Base-by-base conservation (phyloP, 2,888 invertebrate genomes). In the Amphipoea lucens region DNA sequence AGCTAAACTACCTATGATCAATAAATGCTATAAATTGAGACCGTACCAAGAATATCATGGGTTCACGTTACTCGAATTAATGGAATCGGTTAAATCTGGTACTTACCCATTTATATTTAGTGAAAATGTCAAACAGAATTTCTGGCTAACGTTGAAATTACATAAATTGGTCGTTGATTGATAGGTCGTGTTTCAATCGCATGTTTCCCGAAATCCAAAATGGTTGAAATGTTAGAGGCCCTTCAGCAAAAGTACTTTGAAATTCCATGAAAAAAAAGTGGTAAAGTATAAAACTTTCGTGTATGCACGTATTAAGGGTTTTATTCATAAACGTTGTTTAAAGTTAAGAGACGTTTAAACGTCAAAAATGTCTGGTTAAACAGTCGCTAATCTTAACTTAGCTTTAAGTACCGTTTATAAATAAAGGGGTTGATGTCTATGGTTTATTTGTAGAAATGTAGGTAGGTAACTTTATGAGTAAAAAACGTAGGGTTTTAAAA, bases 121-220 rank as follows among this genome's bases (percentile, higher is more conserved):
- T 60, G 14, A 5, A 82, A 80, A 85, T 79, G 51, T 79, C 85
- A 75, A 72, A 62, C 9, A 4, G 2, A 75, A 85, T 51, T 83
- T 85, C 80, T 45, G 5, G 40, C 42, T 60, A 79, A 65, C 23
- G 57, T 45, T 72, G 14, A 74, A 67, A 71, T 62, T 36, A 29
- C n/a, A 63, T n/a, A 36, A 36, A 57, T 63, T 51, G 36, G 12
- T 5, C 1, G 4, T 51, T 74, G 79, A 79, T 57, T 74, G 74
- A 79, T 29, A 67, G 74, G 40, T 63, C n/a, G 71, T 66, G 54
- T 57, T 48, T 70, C 73, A 70, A 79, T 73, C 0, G 40, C 23
- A 48, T 48, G 45, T 66, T 74, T 66, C 40, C 2, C 2, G 60
- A 74, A 74, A 45, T 45, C 7, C 6, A n/a, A 73, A 57, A 17